These are phyloP conservation scores for Eolophus roseicapilla DNA, from an alignment of 2,113 vertebrate genomes.

Conservation along the genomic window DNA sequence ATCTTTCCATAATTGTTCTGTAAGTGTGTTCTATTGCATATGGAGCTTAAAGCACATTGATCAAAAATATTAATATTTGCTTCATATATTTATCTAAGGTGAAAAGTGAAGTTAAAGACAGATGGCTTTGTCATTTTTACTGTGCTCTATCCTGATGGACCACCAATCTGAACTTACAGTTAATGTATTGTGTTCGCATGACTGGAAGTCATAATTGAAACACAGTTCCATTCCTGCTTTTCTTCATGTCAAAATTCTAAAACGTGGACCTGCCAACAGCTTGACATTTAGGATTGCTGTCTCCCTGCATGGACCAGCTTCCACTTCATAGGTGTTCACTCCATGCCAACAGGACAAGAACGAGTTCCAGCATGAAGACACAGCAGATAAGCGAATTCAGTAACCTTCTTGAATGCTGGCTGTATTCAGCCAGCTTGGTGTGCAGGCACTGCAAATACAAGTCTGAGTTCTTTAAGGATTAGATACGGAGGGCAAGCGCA, in stretches of 20 bases:
- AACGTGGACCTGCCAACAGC: not conserved
- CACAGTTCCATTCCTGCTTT: not conserved
- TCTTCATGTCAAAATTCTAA: not conserved
- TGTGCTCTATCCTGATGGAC: not conserved
- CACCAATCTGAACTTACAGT: not conserved
- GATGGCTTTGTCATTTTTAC: not conserved
- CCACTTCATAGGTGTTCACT: not conserved
- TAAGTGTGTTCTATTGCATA: not conserved
- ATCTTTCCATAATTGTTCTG: not conserved
- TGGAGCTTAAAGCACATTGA: not conserved
- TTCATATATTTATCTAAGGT: not conserved
- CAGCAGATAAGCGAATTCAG: not conserved
- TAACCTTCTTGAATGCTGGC: not conserved
- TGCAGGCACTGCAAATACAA: not conserved
- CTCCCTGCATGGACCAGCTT: not conserved
- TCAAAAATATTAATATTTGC: not conserved
- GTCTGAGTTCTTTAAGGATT: not conserved
- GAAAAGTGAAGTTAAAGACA: not conserved
- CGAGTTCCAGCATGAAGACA: not conserved
- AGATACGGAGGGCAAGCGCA: not conserved
- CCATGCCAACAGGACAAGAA: not conserved
- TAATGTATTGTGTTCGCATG: not conserved
- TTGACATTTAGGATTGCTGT: not conserved
- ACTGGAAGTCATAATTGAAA: not conserved
- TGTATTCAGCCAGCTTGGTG: not conserved